Evolutionary conservation across 2,113 vertebrate genomes (phyloP), one percentile per base, ranked within the genome.

Genomic region (Tauraco erythrolophus): DNA sequence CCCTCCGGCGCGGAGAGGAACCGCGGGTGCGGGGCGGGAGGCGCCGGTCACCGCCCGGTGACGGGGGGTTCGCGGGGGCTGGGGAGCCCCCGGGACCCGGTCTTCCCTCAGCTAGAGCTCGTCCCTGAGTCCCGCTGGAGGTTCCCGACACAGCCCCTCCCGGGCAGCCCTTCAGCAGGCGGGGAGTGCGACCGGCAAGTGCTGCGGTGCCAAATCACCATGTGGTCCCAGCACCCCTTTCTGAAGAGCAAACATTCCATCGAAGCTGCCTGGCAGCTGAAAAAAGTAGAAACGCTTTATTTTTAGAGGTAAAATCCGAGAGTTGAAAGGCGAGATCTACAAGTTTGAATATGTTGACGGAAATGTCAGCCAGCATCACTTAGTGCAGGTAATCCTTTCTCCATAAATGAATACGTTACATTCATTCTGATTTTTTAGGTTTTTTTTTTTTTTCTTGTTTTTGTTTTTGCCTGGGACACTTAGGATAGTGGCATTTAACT

Each of bases 211-310:
- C 48, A 8, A 3, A 9, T 19, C 33, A 11, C 43, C 18, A 0
- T 8, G 5, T 5, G 46, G 17, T 19, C n/a, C 0, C 4, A 23
- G 24, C 5, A 16, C 14, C 8, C 48, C 13, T 11, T 18, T 9
- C 31, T 4, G 41, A 28, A 31, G 23, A 4, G 8, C 25, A 2
- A 4, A 9, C 17, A 0, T 3, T 18, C 8, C 0, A 11, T 58
- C 31, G 17, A 17, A 60, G 57, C 35, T 46, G 23, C 35, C 23
- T 4, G 25, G 11, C 61, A n/a, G 41, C 31, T 54, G 70, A 19
- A 33, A 80, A 54, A 56, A 35, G 17, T 14, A 45, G 39, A 84
- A 69, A 24, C 1, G 10, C 45, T 43, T 46, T 41, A 9, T 46
- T 83, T 89, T 53, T 53, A 64, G 62, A 23, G 54, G 21, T 51